Base-by-base conservation (phyloP, 2,888 invertebrate genomes). In the Melinopterus prodromus region DNA sequence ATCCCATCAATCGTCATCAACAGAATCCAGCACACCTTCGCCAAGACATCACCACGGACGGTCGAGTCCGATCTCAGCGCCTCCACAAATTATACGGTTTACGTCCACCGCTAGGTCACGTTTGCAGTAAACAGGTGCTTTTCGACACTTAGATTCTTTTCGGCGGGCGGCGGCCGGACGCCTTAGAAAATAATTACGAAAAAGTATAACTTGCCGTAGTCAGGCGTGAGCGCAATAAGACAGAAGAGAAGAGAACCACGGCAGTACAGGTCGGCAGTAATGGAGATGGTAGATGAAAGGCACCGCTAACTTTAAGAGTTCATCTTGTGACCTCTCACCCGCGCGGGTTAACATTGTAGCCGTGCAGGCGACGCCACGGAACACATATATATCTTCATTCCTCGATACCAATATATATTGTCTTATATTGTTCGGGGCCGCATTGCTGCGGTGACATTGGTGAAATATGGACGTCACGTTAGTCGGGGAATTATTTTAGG, bases 241-340 rank as follows among this genome's bases (percentile, higher is more conserved):
- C n/a, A 15, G 16, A 16, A n/a, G 37, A 74, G 38, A 76, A 69
- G 12, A 69, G 16, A 16, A 76, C 26, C 16, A 38, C 53, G 15
- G 16, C 70, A 69, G 70, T 77, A 53, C 53, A 7, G 70, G 37
- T 37, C 53, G 26, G 38, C 76, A 37, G 69, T 83, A 83, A 83
- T 83, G 82, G 80, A 80, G 71, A 80, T 81, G 74, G 74, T 79
- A 82, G 83, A 83, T 82, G 82, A 82, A 83, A 82, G 81, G 81
- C 79, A 79, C 82, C 83, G 83, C 83, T 83, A 82, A 80, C 82
- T 82, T 83, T 82, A 83, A 81, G 81, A 82, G 83, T 82, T 81
- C 83, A 83, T 82, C 82, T 81, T 79, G 79, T 83, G 83, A 83
- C 83, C 83, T 80, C 77, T 82, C 78, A 82, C 83, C 83, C 78